Conservation (phyloP, 2,888 invertebrate genomes). For the Stenichneumon culpator region DNA sequence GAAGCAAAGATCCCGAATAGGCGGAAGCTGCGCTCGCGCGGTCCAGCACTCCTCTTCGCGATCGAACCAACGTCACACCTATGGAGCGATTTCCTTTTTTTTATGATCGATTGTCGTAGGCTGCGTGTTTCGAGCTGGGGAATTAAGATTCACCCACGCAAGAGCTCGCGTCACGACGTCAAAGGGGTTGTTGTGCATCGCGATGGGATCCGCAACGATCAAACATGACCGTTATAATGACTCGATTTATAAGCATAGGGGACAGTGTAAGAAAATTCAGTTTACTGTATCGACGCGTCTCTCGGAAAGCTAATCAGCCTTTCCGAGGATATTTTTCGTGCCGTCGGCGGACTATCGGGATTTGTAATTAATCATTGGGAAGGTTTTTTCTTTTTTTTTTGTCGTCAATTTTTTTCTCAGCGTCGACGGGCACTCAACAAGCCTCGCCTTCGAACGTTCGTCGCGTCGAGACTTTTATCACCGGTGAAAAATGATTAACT, state of each 20-base stretch:
- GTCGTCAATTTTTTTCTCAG: slow-evolving; percentile 21
- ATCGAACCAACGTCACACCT: slow-evolving; percentile 46
- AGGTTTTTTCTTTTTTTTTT: slow-evolving; percentile 14
- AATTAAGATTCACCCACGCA: slow-evolving; percentile 51
- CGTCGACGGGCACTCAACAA: slow-evolving; percentile 25
- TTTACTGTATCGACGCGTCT: slow-evolving; percentile 35
- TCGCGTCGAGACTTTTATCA: slow-evolving; percentile 55
- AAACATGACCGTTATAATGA: slow-evolving; percentile 56
- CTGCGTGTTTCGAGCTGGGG: slow-evolving; percentile 22
- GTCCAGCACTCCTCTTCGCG: slow-evolving; percentile 10
- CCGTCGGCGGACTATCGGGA: background rate
- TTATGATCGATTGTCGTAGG: slow-evolving; percentile 52
- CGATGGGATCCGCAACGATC: slow-evolving; percentile 28
- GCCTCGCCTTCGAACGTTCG: slow-evolving; percentile 44
- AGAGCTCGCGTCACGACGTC: slow-evolving; percentile 48
- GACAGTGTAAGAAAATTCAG: slow-evolving; percentile 57
- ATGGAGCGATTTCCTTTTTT: slow-evolving; percentile 46
- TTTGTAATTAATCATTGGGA: background rate
- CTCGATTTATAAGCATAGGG: slow-evolving; percentile 57
- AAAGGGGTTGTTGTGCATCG: slow-evolving; percentile 9
- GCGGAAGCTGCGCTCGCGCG: slow-evolving; percentile 26
- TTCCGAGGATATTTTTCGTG: background rate
- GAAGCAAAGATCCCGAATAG: slow-evolving; percentile 18
- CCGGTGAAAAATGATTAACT: slow-evolving; percentile 59
- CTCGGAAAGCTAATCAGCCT: background rate